These are phyloP conservation scores for Myiotriccus ornatus DNA, from an alignment of 2,797 vertebrate genomes.

Conservation along the genomic window DNA sequence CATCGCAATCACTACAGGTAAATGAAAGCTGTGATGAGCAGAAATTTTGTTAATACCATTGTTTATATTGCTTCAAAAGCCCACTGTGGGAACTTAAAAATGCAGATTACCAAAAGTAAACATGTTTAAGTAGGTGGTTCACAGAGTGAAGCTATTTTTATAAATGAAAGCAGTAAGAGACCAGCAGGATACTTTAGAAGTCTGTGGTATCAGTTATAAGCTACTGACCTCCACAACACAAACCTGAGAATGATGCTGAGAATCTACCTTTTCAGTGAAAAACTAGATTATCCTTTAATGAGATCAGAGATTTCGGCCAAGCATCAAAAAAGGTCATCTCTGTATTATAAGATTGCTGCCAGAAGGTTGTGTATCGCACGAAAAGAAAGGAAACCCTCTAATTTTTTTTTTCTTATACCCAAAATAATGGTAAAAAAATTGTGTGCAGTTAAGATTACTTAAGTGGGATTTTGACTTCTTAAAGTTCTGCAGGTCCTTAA, in stretches of 20 bases:
- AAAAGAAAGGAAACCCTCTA: not conserved
- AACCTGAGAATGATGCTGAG: constrained; percentile 20
- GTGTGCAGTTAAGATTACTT: not conserved
- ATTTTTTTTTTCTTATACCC: not conserved
- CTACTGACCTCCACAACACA: constrained; percentile 32
- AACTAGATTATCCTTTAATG: constrained; percentile 45
- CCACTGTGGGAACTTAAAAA: constrained; percentile 22
- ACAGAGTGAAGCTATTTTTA: constrained; percentile 58
- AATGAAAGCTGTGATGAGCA: not conserved
- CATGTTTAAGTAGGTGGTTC: constrained; percentile 29
- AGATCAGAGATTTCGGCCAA: constrained; percentile 33
- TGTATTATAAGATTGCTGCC: not conserved
- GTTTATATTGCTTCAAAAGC: constrained; percentile 28
- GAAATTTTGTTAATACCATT: not conserved
- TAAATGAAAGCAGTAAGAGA: constrained; percentile 35
- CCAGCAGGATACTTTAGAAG: constrained; percentile 32
- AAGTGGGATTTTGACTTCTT: not conserved
- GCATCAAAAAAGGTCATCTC: constrained; percentile 47
- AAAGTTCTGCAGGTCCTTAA: not conserved
- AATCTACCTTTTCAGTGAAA: constrained; percentile 45
- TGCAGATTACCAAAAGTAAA: constrained; percentile 22
- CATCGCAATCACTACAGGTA: not conserved
- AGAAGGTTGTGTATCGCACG: not conserved
- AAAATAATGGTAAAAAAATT: not conserved
- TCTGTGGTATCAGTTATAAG: constrained; percentile 13